These are phyloP conservation scores for Epinephelus cyanopodus DNA, from an alignment of 2,113 vertebrate species.

Conservation along the genomic window DNA sequence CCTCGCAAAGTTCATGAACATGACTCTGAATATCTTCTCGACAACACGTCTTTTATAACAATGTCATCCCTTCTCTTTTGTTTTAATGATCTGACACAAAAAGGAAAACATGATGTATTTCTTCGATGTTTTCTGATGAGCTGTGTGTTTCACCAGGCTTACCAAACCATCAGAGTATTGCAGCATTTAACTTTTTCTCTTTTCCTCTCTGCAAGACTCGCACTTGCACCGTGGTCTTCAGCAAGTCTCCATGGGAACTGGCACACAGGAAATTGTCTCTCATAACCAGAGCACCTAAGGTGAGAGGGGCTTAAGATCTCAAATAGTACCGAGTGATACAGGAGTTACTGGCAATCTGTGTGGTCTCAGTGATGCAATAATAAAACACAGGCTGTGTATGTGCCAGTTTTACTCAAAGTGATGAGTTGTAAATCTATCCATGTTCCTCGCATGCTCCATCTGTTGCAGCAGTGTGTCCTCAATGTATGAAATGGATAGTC, in stretches of 20 bases:
- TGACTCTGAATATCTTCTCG: constrained; percentile 46
- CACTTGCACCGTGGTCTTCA: constrained; percentile 52
- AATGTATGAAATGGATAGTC: constrained; percentile 63
- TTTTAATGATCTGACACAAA: constrained; percentile 23
- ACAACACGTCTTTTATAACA: constrained; percentile 23
- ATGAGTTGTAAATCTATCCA: constrained; percentile 63
- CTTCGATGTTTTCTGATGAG: constrained; percentile 30
- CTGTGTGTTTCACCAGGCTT: constrained; percentile 27
- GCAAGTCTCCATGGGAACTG: constrained; percentile 76
- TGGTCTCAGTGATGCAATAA: constrained; percentile 39
- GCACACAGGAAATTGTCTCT: constrained; percentile 71
- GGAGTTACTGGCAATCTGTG: constrained; percentile 43
- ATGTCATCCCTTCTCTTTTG: constrained; percentile 19
- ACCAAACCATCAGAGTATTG: constrained; percentile 23
- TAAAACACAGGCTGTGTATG: constrained; percentile 27
- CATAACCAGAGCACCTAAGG: constrained; percentile 56
- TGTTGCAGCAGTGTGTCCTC: constrained; percentile 34
- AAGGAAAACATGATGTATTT: constrained; percentile 5
- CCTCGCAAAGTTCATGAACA: constrained; percentile 63
- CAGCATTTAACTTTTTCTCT: constrained; percentile 38
- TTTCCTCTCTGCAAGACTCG: constrained; percentile 14
- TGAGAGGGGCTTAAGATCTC: constrained; percentile 60
- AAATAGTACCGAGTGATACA: constrained; percentile 32
- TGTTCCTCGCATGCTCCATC: constrained; percentile 58
- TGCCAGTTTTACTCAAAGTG: constrained; percentile 39